Evolutionary conservation across 1,140 invertebrate species (phyloP).

Genomic region (Bombus sibiricus): DNA sequence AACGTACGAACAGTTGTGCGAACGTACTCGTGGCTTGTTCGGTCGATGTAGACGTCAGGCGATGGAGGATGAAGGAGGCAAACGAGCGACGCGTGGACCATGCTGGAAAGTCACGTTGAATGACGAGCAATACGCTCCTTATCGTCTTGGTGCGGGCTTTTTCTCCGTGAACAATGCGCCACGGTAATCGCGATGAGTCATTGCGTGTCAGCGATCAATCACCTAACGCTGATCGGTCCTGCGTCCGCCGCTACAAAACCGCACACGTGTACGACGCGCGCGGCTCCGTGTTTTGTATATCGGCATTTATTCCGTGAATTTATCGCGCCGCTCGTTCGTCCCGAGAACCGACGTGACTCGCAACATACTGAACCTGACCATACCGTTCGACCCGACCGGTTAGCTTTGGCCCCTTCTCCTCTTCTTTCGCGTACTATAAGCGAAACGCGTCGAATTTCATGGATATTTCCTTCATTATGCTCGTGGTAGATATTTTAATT

Average conservation of each 20-base stretch:
- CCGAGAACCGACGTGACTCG: constrained; percentile 23
- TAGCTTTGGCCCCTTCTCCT: background rate
- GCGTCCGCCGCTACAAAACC: constrained; percentile 58
- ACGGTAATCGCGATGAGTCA: constrained; percentile 66
- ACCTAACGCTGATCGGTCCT: constrained; percentile 60
- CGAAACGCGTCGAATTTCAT: background rate
- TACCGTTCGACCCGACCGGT: background rate
- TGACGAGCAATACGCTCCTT: constrained; percentile 56
- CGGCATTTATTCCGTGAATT: constrained; percentile 60
- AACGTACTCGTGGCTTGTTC: background rate
- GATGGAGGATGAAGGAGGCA: constrained; percentile 4
- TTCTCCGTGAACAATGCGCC: constrained; percentile 46
- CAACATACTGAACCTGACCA: background rate
- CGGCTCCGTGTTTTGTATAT: constrained; percentile 56
- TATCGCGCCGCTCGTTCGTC: constrained; percentile 40
- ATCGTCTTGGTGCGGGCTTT: constrained; percentile 53
- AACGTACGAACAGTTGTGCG: background rate
- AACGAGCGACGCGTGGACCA: constrained; percentile 25
- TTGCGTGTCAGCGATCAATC: constrained; percentile 67
- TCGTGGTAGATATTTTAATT: background rate
- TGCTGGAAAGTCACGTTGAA: constrained; percentile 48
- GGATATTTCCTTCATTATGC: background rate
- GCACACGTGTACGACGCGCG: constrained; percentile 57
- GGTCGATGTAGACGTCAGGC: constrained; percentile 20
- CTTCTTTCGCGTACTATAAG: too few relatives aligned